Evolutionary conservation across 2,888 invertebrate genomes (phyloP).

Genomic region (Drosophila testacea): DNA sequence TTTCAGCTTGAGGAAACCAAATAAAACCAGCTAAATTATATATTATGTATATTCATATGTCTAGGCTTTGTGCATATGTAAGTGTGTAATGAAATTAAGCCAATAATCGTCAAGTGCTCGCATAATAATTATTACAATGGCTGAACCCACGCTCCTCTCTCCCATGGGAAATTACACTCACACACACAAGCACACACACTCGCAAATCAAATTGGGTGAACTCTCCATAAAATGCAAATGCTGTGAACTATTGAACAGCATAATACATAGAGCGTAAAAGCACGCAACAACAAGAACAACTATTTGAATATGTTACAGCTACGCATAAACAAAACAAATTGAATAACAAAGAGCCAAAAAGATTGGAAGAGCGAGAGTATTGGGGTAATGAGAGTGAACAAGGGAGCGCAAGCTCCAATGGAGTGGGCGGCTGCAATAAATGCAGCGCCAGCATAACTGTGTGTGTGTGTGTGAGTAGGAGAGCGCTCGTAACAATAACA

Average conservation of each 20-base stretch:
- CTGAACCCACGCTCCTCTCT: constrained; percentile 21
- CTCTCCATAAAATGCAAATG: constrained; percentile 28
- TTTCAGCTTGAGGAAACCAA: constrained; percentile 38
- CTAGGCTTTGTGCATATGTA: not conserved
- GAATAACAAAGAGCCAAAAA: constrained; percentile 44
- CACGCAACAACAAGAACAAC: constrained; percentile 43
- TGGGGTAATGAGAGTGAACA: constrained; percentile 1
- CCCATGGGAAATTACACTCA: constrained; percentile 33
- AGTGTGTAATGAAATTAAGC: constrained; percentile 27
- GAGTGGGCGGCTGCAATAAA: constrained; percentile 51
- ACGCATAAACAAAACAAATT: constrained; percentile 71
- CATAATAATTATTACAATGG: constrained; percentile 45
- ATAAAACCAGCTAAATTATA: constrained; percentile 32
- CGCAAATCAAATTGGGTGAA: constrained; percentile 12
- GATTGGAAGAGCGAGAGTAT: constrained; percentile 6
- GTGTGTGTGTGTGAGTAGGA: constrained; percentile 13
- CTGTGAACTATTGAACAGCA: constrained; percentile 44
- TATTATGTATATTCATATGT: not conserved
- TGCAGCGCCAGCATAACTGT: constrained; percentile 39
- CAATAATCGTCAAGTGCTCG: constrained; percentile 48
- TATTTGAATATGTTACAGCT: constrained; percentile 25
- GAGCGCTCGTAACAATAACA: constrained; percentile 62
- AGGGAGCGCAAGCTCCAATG: constrained; percentile 32
- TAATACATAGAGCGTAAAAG: constrained; percentile 46
- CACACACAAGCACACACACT: constrained; percentile 1